Evolutionary conservation across 2,888 invertebrate species (phyloP), one percentile per base, ranked within the genome.

Genomic region (Crioceris asparagi): DNA sequence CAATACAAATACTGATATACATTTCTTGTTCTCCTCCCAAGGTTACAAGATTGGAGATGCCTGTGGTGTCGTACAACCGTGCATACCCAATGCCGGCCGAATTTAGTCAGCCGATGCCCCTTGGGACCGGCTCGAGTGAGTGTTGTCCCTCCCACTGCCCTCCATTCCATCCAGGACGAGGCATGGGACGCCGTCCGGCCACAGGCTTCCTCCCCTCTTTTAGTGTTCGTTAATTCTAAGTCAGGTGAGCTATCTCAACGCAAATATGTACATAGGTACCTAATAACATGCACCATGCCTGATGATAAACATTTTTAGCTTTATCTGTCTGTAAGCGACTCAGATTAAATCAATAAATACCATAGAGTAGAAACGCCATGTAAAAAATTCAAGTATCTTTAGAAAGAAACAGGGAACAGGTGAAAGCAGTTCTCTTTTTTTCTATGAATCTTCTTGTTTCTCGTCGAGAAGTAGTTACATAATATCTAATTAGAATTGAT

Each of bases 201-300:
- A 17, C 70, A 69, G 53, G 71, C 71, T 35, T 65, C 65, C 16
- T 65, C 64, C 46, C 96, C 96, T 10, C 77, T 96, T 38, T 77
- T 96, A 47, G 96, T 96, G 44, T 94, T 96, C 64, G 94, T 96
- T 57, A 97, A 97, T 70, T 93, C 93, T 45, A 90, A 94, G 71
- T 93, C 93, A 51, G 79, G 76, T 75, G 43, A 50, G 44, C 3
- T 4, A 25, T 11, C n/a, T n/a, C n/a, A n/a, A n/a, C n/a, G n/a
- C n/a, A n/a, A n/a, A n/a, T n/a, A n/a, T n/a, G n/a, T n/a, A n/a
- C n/a, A n/a, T n/a, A n/a, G n/a, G n/a, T n/a, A n/a, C n/a, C n/a
- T n/a, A n/a, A n/a, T n/a, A n/a, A n/a, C n/a, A n/a, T n/a, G n/a
- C n/a, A n/a, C n/a, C n/a, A n/a, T n/a, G n/a, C n/a, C n/a, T n/a